Evolutionary conservation across 2,888 invertebrate species (phyloP), one percentile per base, ranked within the genome.

Genomic region (Polydrusus tereticollis): DNA sequence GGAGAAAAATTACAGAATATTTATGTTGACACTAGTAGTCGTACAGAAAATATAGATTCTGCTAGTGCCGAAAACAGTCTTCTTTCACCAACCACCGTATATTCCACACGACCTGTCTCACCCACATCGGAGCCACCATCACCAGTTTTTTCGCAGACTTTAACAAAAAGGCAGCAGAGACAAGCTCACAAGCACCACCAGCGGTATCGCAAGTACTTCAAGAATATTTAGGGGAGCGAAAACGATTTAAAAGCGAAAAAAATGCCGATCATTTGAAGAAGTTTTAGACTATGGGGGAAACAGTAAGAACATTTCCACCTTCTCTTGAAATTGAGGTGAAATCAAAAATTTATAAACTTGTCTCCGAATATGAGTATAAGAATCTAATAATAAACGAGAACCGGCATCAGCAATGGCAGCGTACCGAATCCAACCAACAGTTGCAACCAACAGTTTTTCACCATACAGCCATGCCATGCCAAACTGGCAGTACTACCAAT

Each of bases 231-330:
- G 58, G n/a, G 12, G 33, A 58, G 1, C 29, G 50, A 43, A 26
- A 72, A 26, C 58, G 33, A 16, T 58, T 14, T 33, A 58, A 58
- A 20, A 5, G n/a, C 21, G 23, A 41, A 73, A 65, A 52, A 36
- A 62, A 52, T 5, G 26, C 26, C 18, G 59, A 74, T 14, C 60
- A 66, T 21, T 38, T 74, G 29, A 18, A 68, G 33, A 67, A 74
- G 29, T 74, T 71, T 63, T 74, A 74, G 8, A 45, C 41, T 38
- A 72, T 71, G 67, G 55, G 68, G 57, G 58, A 57, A 47, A 67
- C 71, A n/a, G n/a, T 26, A 26, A 26, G 26, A 7, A 26, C 26
- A 26, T 26, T 26, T 26, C 26, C 26, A 26, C 26, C 26, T 66
- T 60, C 70, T 29, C 12, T 41, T 14, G 68, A 72, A 66, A 72